These are phyloP conservation scores for Rhizoglyphus robini DNA, from an alignment of 1,140 invertebrate species.

Conservation along the genomic window DNA sequence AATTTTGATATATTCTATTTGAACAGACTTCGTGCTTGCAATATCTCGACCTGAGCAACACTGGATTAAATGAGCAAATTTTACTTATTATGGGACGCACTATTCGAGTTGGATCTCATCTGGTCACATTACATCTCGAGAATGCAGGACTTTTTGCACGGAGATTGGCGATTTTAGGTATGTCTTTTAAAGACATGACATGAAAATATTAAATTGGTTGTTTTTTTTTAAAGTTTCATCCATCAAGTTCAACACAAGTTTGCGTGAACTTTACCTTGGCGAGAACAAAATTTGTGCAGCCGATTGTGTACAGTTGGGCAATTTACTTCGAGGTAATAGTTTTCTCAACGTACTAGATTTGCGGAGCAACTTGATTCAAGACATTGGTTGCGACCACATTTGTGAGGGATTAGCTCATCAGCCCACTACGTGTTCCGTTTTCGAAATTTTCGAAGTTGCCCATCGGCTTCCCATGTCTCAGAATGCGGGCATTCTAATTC, in stretches of 20 bases:
- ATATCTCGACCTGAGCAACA: slow-evolving; percentile 50
- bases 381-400: slow-evolving; percentile 26
- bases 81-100: slow-evolving; percentile 53
- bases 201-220: slow-evolving; percentile 21
- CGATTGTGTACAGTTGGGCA: slow-evolving; percentile 62
- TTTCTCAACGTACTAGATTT: slow-evolving; percentile 61
- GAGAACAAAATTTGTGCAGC: slow-evolving; percentile 58
- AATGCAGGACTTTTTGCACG: slow-evolving; percentile 52
- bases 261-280: slow-evolving; percentile 65
- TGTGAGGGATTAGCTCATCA: slow-evolving; percentile 27
- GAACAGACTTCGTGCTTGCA: slow-evolving; percentile 52
- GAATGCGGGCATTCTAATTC: slow-evolving; percentile 51
- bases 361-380: slow-evolving; percentile 41
- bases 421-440: not conserved
- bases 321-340: slow-evolving; percentile 50
- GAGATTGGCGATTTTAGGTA: slow-evolving; percentile 51
- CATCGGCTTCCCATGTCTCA: slow-evolving; percentile 23
- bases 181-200: slow-evolving; percentile 25
- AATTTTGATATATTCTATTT: slow-evolving; percentile 17
- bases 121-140: slow-evolving; percentile 57
- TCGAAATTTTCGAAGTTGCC: not conserved
- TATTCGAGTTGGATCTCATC: slow-evolving; percentile 47
- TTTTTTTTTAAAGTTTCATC: slow-evolving; percentile 47
- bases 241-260: slow-evolving; percentile 58
- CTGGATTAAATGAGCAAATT: slow-evolving; percentile 49